phyloP scores from a whole-genome alignment of 2,888 invertebrate genomes.

The Drymonia ruficornis region DNA sequence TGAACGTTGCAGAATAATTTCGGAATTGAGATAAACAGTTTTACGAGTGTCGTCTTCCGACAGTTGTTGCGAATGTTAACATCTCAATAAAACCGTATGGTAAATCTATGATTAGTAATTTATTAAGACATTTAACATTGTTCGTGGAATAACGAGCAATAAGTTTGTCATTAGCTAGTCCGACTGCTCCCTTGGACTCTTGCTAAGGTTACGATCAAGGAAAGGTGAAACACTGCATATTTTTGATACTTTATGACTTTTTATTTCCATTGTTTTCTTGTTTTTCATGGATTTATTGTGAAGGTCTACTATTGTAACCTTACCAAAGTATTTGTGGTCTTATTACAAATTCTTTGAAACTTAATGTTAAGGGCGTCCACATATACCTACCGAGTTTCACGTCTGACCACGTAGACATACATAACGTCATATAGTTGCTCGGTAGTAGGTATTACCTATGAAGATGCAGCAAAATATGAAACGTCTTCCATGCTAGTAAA shows the following conservation, averaged over 20 bases:
- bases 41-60: background rate
- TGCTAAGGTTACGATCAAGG: constrained; percentile 4
- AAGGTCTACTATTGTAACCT: too few relatives aligned
- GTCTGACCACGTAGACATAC: too few relatives aligned
- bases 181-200: background rate
- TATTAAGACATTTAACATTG: background rate
- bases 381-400: too few relatives aligned
- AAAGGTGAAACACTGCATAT: background rate
- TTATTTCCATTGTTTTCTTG: background rate
- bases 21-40: background rate
- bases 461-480: too few relatives aligned
- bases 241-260: background rate
- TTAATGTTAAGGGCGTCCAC: too few relatives aligned
- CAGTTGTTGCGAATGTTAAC: background rate
- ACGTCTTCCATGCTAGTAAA: too few relatives aligned
- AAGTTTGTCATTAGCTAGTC: background rate
- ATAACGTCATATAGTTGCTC: too few relatives aligned
- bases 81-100: constrained; percentile 1
- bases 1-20: background rate
- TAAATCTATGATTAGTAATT: background rate
- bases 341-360: too few relatives aligned
- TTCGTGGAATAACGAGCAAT: background rate
- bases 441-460: too few relatives aligned
- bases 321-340: too few relatives aligned
- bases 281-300: background rate